Percentiles rank a stretch among this genome's conserved stretches.
Conservation (phyloP, 2,888 invertebrate genomes). For the Eurytoma californica region DNA sequence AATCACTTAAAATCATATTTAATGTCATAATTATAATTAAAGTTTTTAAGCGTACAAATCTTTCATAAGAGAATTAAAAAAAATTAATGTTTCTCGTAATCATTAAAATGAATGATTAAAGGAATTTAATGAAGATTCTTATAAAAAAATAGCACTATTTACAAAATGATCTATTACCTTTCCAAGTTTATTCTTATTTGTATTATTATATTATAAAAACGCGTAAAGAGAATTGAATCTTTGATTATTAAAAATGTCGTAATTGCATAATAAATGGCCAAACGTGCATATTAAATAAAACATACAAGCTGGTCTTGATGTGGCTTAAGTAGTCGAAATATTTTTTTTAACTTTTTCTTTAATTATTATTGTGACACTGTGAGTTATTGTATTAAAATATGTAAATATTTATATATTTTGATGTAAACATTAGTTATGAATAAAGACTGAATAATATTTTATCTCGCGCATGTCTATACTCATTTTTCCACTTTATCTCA, state of each 20-base stretch:
- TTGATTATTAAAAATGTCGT: neutral
- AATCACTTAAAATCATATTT: no score
- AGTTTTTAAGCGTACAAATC: no score
- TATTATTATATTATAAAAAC: no score
- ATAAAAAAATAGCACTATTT: no score
- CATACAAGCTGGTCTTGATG: slow-evolving; percentile 66
- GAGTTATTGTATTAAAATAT: neutral
- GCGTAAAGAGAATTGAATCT: neutral
- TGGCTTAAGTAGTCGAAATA: slow-evolving; percentile 47
- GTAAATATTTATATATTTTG: slow-evolving; percentile 62
- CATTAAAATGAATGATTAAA: no score
- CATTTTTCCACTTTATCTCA: no score
- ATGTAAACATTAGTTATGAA: slow-evolving; percentile 67
- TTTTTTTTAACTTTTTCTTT: slow-evolving; percentile 11
- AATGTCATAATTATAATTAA: no score
- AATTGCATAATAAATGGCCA: neutral
- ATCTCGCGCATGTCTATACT: neutral
- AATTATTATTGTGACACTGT: slow-evolving; percentile 12
- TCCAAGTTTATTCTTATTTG: neutral
- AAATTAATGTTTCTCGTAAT: no score
- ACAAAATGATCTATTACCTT: neutral
- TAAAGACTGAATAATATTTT: slow-evolving; percentile 67
- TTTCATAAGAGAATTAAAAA: no score
- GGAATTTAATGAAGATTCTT: no score
- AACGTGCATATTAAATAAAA: slow-evolving; percentile 19